These are phyloP conservation scores for Sparus aurata DNA, from an alignment of 2,797 vertebrate genomes.

Conservation along the genomic window DNA sequence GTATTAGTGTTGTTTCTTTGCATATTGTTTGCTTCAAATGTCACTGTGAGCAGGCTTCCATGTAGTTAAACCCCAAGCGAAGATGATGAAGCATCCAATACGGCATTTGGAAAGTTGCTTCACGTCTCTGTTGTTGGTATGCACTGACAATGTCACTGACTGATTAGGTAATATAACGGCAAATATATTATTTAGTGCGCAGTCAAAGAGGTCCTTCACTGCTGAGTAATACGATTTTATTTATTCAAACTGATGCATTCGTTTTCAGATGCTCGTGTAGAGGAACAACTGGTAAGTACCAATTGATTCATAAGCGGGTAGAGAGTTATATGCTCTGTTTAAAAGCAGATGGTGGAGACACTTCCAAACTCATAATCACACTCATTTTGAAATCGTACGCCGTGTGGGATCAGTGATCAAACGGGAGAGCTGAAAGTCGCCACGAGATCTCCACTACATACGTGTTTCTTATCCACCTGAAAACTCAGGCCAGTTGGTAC, in stretches of 20 bases:
- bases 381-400: too few species aligned
- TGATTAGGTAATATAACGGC: not conserved
- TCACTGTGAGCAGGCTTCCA: too few species aligned
- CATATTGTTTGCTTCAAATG: not conserved
- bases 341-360: not conserved
- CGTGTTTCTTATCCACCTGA: not conserved
- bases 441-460: not conserved
- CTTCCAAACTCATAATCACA: not conserved
- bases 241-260: not conserved
- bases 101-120: not conserved
- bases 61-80: not conserved
- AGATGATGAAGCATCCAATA: not conserved
- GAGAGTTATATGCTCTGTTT: not conserved
- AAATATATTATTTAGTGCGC: not conserved
- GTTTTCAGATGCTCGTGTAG: not conserved
- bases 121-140: not conserved
- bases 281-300: not conserved
- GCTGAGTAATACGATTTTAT: not conserved
- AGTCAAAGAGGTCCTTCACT: not conserved
- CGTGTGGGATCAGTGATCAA: too few species aligned
- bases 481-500: slow-evolving; percentile 7
- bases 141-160: not conserved
- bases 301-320: not conserved
- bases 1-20: not conserved
- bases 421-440: too few species aligned